Percentiles rank a stretch among this genome's conserved stretches.
phyloP scores from a whole-genome alignment of 2,888 invertebrate species.

The Minunthozetes semirufus region DNA sequence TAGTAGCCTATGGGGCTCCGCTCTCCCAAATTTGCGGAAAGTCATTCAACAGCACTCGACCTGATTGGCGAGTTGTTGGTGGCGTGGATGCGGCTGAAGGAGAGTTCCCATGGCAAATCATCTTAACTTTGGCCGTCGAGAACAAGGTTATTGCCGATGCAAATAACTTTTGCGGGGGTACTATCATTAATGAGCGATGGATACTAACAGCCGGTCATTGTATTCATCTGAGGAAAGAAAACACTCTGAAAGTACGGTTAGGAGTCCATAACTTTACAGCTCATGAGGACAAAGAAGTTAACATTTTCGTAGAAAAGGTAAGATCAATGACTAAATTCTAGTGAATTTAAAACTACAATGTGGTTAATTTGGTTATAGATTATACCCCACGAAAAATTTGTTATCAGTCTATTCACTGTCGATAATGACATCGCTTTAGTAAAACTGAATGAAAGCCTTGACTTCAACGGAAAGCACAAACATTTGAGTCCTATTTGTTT shows the following conservation, averaged over 20 bases:
- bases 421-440: constrained; percentile 48
- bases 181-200: constrained; percentile 12
- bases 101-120: not conserved
- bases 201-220: not conserved
- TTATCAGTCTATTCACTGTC: no score
- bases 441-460: constrained; percentile 6
- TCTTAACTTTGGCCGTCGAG: not conserved
- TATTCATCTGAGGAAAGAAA: not conserved
- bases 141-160: not conserved
- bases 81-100: not conserved
- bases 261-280: not conserved
- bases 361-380: not conserved
- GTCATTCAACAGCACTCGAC: not conserved
- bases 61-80: not conserved
- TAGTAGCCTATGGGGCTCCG: no score
- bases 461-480: not conserved
- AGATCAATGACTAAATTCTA: not conserved
- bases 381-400: not conserved
- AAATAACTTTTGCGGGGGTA: not conserved
- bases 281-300: not conserved
- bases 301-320: not conserved
- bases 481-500: constrained; percentile 6
- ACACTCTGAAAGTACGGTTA: not conserved
- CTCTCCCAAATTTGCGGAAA: not conserved
- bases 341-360: not conserved